Base-by-base conservation (phyloP, 2,888 invertebrate species). In the Ormyrus rosae region DNA sequence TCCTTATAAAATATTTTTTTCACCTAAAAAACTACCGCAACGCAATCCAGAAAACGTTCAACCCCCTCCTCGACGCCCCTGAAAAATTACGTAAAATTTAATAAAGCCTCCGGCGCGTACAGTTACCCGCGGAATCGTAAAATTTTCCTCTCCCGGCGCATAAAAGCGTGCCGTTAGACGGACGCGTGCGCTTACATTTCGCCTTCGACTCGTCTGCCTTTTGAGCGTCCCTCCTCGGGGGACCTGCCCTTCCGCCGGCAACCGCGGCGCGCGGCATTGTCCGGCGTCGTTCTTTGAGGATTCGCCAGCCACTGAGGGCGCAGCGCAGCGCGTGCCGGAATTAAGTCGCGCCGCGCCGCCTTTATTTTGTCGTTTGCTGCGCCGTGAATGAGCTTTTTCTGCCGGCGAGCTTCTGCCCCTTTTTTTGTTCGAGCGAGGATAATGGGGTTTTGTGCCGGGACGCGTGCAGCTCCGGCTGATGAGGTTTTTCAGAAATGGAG, bases 301-400 rank as follows among this genome's bases (percentile, higher is more conserved):
- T 75, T 75, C 9, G 75, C 75, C 51, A 67, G 46, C 50, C 65
- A 56, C 56, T 65, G 73, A 65, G 48, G 34, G 34, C 34, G 34
- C 34, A 34, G 34, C 34, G 34, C 34, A 34, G 34, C 34, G 34
- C 34, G 34, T 34, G 34, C 34, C 34, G 34, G 34, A 34, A 34
- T 34, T 34, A 34, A 34, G 34, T n/a, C n/a, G 11, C 56, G n/a
- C 6, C 56, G 6, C n/a, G 56, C 56, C 6, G 11, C 56, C 56
- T 56, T 56, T 56, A 56, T 56, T 56, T 56, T 34, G 34, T 34
- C 34, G 34, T 34, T 34, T 34, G 34, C 34, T 4, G 34, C 56
- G n/a, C 56, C 56, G 56, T 56, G 10, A 56, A 34, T 34, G 34
- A 34, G 34, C 34, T 34, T 34, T 34, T 34, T 34, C 34, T 34